These are phyloP conservation scores for Chelon labrosus DNA, from an alignment of 2,797 vertebrate genomes.

Conservation along the genomic window DNA sequence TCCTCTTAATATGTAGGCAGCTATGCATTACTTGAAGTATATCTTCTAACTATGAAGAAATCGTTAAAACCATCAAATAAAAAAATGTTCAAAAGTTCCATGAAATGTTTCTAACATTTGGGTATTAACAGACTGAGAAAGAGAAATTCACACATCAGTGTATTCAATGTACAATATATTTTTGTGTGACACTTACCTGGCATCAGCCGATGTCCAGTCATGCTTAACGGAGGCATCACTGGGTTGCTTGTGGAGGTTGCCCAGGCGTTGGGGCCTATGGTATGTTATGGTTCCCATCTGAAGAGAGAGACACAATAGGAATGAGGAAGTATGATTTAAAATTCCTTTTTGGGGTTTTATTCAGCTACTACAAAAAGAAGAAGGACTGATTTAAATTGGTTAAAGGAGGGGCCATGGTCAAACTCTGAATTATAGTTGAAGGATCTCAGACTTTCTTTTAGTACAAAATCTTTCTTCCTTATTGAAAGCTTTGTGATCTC, in stretches of 20 bases:
- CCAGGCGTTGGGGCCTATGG: slow-evolving; percentile 87
- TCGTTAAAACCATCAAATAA: slow-evolving; percentile 8
- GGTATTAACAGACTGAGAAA: slow-evolving; percentile 21
- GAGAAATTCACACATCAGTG: slow-evolving; percentile 31
- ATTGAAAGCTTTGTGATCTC: slow-evolving; percentile 32
- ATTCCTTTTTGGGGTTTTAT: slow-evolving; percentile 1
- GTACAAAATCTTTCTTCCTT: slow-evolving; percentile 12
- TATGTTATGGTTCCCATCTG: slow-evolving; percentile 85
- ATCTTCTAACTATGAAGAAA: not conserved
- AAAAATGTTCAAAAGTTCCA: not conserved
- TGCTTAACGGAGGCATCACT: slow-evolving; percentile 87
- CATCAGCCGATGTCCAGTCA: slow-evolving; percentile 87
- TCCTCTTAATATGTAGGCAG: slow-evolving; percentile 30
- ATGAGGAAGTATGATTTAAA: not conserved
- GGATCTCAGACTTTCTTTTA: slow-evolving; percentile 13
- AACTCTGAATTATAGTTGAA: slow-evolving; percentile 7
- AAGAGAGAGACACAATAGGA: slow-evolving; percentile 51
- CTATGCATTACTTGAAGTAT: slow-evolving; percentile 7
- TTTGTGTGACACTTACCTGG: slow-evolving; percentile 77
- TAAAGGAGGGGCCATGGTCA: slow-evolving; percentile 16
- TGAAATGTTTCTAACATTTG: not conserved
- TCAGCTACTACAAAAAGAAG: not conserved
- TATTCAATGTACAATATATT: slow-evolving; percentile 8
- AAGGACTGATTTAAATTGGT: slow-evolving; percentile 17
- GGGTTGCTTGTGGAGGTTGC: slow-evolving; percentile 90